phyloP scores from a whole-genome alignment of 2,888 invertebrate species.

The Sylvicola fuscatus region DNA sequence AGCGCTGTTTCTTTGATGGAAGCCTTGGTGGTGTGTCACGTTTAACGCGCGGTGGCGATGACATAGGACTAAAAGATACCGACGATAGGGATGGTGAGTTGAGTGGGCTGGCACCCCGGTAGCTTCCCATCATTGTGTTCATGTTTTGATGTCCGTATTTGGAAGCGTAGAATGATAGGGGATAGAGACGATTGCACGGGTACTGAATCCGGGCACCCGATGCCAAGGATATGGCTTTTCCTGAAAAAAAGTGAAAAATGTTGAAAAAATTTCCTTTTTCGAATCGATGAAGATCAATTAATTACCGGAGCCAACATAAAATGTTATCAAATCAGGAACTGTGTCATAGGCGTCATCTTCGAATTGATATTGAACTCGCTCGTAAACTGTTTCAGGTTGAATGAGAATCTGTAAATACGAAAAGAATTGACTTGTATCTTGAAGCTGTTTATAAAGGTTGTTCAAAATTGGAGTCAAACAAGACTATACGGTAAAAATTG shows the following conservation, averaged over 20 bases:
- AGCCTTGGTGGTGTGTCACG: conserved; percentile 28
- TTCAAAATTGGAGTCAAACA: too few relatives aligned
- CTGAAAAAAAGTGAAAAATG: conserved; percentile 43
- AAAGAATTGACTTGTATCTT: neutral
- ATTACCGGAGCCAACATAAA: conserved; percentile 67
- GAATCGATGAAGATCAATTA: conserved; percentile 19
- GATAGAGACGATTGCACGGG: conserved; percentile 65
- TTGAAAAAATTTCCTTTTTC: conserved; percentile 43
- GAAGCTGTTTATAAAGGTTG: too few relatives aligned
- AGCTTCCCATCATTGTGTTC: conserved; percentile 19
- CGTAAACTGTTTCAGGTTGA: conserved; percentile 80
- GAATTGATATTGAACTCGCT: conserved; percentile 79
- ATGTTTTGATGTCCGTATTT: conserved; percentile 32
- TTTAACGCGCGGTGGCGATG: conserved; percentile 33
- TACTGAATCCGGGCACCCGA: conserved; percentile 74
- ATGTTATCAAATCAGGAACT: conserved; percentile 81
- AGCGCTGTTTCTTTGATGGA: conserved; percentile 45
- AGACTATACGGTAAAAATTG: neutral
- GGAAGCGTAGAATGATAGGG: conserved; percentile 49
- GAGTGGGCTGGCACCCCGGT: conserved; percentile 17
- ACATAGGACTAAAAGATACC: conserved; percentile 24
- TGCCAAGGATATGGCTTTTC: conserved; percentile 69
- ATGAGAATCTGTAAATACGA: conserved; percentile 40
- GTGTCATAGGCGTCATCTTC: conserved; percentile 88
- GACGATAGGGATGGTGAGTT: conserved; percentile 19